Conservation (phyloP, 2,797 vertebrate species). For the Pseudochaenichthys georgianus region DNA sequence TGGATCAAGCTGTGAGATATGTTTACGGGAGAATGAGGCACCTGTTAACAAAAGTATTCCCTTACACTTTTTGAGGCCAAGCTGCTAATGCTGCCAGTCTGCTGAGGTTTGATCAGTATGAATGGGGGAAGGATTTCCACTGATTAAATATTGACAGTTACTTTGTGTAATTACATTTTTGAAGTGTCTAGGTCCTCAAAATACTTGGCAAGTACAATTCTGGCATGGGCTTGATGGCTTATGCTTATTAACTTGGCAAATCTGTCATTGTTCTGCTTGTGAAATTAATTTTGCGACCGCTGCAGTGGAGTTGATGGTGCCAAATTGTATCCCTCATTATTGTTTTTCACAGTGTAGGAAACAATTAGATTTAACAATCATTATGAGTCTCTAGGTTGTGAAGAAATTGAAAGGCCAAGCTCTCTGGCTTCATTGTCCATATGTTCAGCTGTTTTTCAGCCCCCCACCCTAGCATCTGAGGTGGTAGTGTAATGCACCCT, state of each 20-base stretch:
- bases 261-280: slow-evolving; percentile 32
- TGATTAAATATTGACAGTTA: slow-evolving; percentile 15
- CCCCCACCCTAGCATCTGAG: slow-evolving; percentile 10
- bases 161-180: slow-evolving; percentile 4
- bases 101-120: background rate
- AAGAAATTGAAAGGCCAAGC: slow-evolving; percentile 25
- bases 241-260: slow-evolving; percentile 64
- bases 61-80: background rate
- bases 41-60: slow-evolving; percentile 21
- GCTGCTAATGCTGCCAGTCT: background rate
- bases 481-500: slow-evolving; percentile 5
- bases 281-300: slow-evolving; percentile 38
- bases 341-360: slow-evolving; percentile 36
- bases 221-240: slow-evolving; percentile 29
- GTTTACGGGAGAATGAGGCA: slow-evolving; percentile 11
- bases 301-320: slow-evolving; percentile 40
- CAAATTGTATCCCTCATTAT: slow-evolving; percentile 40
- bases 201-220: slow-evolving; percentile 19
- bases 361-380: slow-evolving; percentile 40
- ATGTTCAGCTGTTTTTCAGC: slow-evolving; percentile 39
- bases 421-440: slow-evolving; percentile 35
- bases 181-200: slow-evolving; percentile 32
- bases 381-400: slow-evolving; percentile 30
- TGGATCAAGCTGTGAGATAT: slow-evolving; percentile 17
- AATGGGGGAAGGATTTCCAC: background rate